Conservation (phyloP, 2,888 invertebrate species). For the Andrena flavipes region DNA sequence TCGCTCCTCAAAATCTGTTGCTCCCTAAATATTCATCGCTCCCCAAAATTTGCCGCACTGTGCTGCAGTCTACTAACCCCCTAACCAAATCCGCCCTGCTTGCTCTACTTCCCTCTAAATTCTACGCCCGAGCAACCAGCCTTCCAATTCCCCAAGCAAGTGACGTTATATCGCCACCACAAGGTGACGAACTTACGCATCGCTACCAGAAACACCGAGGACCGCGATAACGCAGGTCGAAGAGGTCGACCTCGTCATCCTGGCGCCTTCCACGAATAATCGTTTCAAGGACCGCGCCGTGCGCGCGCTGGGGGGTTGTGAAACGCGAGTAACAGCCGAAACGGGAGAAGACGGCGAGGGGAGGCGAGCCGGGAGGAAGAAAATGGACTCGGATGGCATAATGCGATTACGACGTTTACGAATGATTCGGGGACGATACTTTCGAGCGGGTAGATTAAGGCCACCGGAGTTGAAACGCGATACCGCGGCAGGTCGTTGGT, state of each 20-base stretch:
- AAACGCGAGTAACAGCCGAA: conserved; percentile 61
- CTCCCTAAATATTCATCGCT: too few relatives aligned
- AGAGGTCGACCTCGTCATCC: conserved; percentile 5
- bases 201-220: conserved; percentile 5
- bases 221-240: conserved; percentile 21
- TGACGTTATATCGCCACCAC: not conserved
- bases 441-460: conserved; percentile 73
- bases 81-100: too few relatives aligned
- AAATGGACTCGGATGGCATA: conserved; percentile 51
- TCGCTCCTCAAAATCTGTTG: too few relatives aligned
- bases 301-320: conserved; percentile 23
- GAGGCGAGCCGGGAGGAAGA: conserved; percentile 24
- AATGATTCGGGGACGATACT: conserved; percentile 71
- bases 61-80: too few relatives aligned
- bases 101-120: too few relatives aligned
- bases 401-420: conserved; percentile 76
- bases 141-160: too few relatives aligned
- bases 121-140: too few relatives aligned
- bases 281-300: not conserved
- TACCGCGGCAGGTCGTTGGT: conserved; percentile 48
- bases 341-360: conserved; percentile 27
- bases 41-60: too few relatives aligned
- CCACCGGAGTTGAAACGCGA: conserved; percentile 80
- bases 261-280: conserved; percentile 54
- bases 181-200: not conserved